A percentile compares a stretch with the other conserved stretches of the same genome.
phyloP scores from a whole-genome alignment of 2,113 vertebrate species.

The Sturnus vulgaris region DNA sequence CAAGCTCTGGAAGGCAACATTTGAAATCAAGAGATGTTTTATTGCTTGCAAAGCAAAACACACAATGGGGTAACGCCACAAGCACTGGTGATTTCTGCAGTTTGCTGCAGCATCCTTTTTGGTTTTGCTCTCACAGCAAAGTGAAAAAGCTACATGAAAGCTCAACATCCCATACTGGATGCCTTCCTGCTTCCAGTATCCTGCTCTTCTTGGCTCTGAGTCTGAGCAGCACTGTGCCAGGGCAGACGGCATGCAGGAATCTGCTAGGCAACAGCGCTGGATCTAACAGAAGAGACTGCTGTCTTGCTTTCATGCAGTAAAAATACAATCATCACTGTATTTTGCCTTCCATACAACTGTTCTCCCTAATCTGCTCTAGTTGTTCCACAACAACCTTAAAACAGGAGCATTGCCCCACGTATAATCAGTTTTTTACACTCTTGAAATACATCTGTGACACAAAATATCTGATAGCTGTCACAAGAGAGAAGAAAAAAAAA shows the following conservation, averaged over 20 bases:
- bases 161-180: neutral
- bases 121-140: neutral
- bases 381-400: neutral
- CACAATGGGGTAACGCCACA: neutral
- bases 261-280: neutral
- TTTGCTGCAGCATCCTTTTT: neutral
- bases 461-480: neutral
- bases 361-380: neutral
- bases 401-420: fast-evolving
- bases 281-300: neutral
- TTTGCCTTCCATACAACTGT: neutral
- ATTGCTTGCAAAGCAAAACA: neutral
- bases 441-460: neutral
- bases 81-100: neutral
- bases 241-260: neutral
- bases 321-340: neutral
- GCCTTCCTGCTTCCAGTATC: neutral
- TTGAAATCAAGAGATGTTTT: neutral
- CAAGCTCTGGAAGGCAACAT: neutral
- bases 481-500: neutral
- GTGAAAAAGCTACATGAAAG: neutral
- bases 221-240: fast-evolving
- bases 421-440: neutral
- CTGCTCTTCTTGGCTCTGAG: neutral
- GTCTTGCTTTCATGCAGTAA: neutral